These are phyloP conservation scores for Myotis findleyi DNA, from an alignment of 2,797 vertebrate genomes.

Conservation along the genomic window DNA sequence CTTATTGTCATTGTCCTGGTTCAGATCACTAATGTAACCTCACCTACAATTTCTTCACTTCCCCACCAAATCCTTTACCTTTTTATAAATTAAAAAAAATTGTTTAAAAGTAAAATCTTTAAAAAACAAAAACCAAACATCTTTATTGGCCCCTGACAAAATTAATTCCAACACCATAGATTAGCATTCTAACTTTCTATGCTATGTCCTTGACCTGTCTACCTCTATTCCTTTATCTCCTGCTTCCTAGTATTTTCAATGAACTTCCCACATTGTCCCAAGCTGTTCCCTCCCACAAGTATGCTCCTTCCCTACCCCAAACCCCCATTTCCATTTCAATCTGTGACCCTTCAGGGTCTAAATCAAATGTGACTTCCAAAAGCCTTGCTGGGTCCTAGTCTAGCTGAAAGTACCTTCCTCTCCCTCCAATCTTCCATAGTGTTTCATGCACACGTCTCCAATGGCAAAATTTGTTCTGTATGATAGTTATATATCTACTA, in stretches of 20 bases:
- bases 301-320: not conserved
- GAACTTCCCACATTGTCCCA: not conserved
- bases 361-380: conserved; percentile 12
- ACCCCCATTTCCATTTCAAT: not conserved
- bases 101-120: not conserved
- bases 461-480: not conserved
- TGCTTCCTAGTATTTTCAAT: not conserved
- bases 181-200: not conserved
- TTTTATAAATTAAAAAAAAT: not conserved
- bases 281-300: not conserved
- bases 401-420: not conserved
- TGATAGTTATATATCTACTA: not conserved
- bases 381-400: not conserved
- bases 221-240: not conserved
- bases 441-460: not conserved
- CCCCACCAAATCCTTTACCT: not conserved
- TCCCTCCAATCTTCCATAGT: not conserved
- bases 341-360: not conserved
- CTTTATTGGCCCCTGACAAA: not conserved
- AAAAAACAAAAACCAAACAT: not conserved
- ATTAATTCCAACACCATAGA: not conserved
- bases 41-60: not conserved
- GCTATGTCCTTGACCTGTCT: not conserved
- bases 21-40: conserved; percentile 3
- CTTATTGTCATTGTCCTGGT: not conserved